These are phyloP conservation scores for Odobenus rosmarus DNA, from an alignment of 2,113 vertebrate species.

Conservation along the genomic window DNA sequence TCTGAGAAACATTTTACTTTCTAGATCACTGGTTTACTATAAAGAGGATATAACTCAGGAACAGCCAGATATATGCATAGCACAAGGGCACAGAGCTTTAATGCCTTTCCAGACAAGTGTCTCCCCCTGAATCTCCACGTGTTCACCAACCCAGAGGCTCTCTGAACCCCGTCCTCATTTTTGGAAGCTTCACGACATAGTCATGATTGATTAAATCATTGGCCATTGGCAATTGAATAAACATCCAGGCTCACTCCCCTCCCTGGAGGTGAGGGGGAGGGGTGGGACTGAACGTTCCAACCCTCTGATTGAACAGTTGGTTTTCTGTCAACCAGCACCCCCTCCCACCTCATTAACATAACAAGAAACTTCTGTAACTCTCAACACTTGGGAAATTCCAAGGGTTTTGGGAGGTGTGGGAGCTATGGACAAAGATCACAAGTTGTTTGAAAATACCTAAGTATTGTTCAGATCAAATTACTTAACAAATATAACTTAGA, in stretches of 20 bases:
- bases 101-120: background rate
- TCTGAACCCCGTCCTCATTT: background rate
- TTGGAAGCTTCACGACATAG: background rate
- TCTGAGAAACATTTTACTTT: background rate
- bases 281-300: too few relatives aligned
- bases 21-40: background rate
- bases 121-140: background rate
- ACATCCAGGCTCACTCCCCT: background rate
- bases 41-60: background rate
- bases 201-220: background rate
- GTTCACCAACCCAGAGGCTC: background rate
- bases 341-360: background rate
- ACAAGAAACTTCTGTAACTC: background rate
- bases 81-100: background rate
- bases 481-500: background rate
- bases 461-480: background rate
- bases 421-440: background rate
- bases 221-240: background rate
- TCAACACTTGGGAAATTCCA: background rate
- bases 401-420: background rate
- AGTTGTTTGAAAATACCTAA: conserved; percentile 22
- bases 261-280: too few relatives aligned
- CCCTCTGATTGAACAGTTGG: background rate
- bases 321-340: background rate
- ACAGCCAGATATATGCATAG: background rate